A percentile compares a stretch with the other conserved stretches of the same genome.
These are phyloP conservation scores for Dryobotodes eremita DNA, from an alignment of 2,888 invertebrate species.

Conservation along the genomic window DNA sequence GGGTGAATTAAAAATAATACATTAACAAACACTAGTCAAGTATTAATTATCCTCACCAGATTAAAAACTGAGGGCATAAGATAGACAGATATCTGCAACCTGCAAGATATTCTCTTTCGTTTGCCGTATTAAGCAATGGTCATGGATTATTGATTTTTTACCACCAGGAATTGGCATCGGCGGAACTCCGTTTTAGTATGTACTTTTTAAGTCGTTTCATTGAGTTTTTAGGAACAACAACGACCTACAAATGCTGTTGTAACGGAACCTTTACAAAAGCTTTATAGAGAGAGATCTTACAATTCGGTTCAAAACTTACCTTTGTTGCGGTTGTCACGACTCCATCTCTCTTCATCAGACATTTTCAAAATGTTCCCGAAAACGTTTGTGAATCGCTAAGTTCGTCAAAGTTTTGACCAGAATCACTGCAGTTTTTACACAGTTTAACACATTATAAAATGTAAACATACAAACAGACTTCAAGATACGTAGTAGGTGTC, in stretches of 20 bases:
- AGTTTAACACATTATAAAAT: not conserved
- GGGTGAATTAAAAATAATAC: too few species aligned
- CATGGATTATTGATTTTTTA: slow-evolving; percentile 15
- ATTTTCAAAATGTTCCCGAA: slow-evolving; percentile 24
- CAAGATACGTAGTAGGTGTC: too few species aligned
- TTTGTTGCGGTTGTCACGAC: slow-evolving; percentile 44
- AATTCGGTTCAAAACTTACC: slow-evolving; percentile 11
- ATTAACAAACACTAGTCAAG: not conserved
- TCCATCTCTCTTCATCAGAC: slow-evolving; percentile 56
- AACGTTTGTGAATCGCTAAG: not conserved
- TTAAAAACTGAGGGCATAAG: not conserved
- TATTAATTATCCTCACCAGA: not conserved
- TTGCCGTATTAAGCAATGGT: not conserved
- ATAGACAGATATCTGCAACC: too few species aligned
- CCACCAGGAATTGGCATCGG: not conserved
- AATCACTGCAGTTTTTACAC: not conserved
- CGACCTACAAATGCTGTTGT: not conserved
- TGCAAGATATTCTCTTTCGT: not conserved
- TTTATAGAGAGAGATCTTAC: not conserved
- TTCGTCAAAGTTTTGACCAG: not conserved
- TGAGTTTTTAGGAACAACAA: not conserved
- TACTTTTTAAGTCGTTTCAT: not conserved
- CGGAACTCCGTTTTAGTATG: too few species aligned
- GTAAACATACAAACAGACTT: not conserved
- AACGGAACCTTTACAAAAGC: not conserved